phyloP scores from a whole-genome alignment of 2,113 vertebrate species.

The Sorex fumeus region DNA sequence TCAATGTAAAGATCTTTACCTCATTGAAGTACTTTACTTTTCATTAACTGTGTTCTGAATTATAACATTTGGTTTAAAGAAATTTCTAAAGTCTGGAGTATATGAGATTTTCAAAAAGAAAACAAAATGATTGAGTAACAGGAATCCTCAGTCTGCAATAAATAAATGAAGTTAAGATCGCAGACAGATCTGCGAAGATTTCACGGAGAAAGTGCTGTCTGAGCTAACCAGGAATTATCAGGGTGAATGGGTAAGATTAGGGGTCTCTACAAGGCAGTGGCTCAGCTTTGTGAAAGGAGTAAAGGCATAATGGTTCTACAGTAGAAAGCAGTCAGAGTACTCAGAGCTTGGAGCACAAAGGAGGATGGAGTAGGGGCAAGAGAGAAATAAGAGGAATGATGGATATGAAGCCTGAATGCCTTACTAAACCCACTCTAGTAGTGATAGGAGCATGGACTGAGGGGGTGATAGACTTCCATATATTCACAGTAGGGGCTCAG shows the following conservation, averaged over 20 bases:
- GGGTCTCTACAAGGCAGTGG: too few species aligned
- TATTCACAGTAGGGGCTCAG: background rate
- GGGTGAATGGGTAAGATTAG: background rate
- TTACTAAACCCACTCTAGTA: background rate
- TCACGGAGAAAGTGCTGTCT: background rate
- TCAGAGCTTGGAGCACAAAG: background rate
- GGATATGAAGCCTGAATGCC: background rate
- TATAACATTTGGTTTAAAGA: conserved; percentile 54
- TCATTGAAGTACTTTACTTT: conserved; percentile 47
- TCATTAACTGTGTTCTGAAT: conserved; percentile 50
- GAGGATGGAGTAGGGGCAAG: background rate
- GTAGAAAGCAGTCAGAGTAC: background rate
- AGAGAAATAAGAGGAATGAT: background rate
- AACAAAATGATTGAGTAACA: conserved; percentile 18
- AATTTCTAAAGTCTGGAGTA: conserved; percentile 40
- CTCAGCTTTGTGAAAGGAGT: background rate
- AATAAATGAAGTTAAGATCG: background rate
- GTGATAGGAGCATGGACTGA: background rate
- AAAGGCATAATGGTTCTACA: background rate
- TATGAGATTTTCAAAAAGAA: conserved; percentile 57
- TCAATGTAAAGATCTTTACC: conserved; percentile 28
- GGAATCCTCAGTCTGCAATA: background rate
- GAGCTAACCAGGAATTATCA: background rate
- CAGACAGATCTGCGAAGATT: background rate
- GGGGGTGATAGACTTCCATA: background rate